Evolutionary conservation across 1,140 invertebrate species (phyloP).

Genomic region (Teleopsis dalmanni): DNA sequence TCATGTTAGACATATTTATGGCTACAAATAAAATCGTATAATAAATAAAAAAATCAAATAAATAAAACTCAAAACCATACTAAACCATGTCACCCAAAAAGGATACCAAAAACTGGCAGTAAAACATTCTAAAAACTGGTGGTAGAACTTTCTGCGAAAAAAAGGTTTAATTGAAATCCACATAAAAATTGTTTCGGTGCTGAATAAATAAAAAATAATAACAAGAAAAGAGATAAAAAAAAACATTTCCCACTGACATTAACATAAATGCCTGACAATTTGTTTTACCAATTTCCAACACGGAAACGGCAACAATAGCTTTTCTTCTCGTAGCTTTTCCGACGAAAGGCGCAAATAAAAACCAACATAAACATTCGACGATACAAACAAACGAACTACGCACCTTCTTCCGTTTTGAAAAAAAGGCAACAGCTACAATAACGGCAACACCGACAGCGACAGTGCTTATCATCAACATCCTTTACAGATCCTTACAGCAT

Average conservation of each 20-base stretch:
- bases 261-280: slow-evolving; percentile 43
- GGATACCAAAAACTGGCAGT: not conserved
- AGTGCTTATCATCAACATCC: no score
- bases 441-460: slow-evolving; percentile 8
- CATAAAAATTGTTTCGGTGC: not conserved
- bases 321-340: not conserved
- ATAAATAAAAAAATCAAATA: not conserved
- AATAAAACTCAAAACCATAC: not conserved
- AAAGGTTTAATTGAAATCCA: not conserved
- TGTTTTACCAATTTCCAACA: slow-evolving; percentile 44
- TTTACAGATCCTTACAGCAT: no score
- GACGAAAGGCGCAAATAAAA: not conserved
- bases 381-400: slow-evolving; percentile 16
- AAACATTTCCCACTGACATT: slow-evolving; percentile 43
- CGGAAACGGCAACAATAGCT: slow-evolving; percentile 21
- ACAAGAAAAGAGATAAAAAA: slow-evolving; percentile 20
- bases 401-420: not conserved
- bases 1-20: not conserved
- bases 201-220: slow-evolving; percentile 2
- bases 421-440: slow-evolving; percentile 23
- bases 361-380: slow-evolving; percentile 14
- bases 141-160: not conserved
- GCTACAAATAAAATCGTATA: not conserved
- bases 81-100: not conserved
- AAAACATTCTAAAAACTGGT: not conserved